These are phyloP conservation scores for Spialia ferax DNA, from an alignment of 2,888 invertebrate genomes.

Conservation along the genomic window DNA sequence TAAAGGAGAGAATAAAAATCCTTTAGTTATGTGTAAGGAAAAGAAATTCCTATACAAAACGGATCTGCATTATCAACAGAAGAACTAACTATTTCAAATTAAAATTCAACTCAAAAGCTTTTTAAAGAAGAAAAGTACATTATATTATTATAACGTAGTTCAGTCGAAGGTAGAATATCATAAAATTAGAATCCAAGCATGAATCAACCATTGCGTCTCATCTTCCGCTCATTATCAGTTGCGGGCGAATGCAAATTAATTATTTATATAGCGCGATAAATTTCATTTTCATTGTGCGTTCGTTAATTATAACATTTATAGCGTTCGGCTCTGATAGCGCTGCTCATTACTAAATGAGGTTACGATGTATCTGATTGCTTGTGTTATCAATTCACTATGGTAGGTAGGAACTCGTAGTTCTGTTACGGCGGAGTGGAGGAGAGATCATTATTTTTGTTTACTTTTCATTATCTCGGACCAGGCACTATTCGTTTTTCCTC, in stretches of 20 bases:
- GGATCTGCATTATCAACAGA: too few relatives aligned
- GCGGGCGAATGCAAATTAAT: slow-evolving; percentile 43
- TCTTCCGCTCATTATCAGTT: slow-evolving; percentile 42
- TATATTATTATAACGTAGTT: too few relatives aligned
- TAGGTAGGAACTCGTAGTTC: not conserved
- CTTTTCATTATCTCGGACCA: not conserved
- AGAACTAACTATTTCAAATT: too few relatives aligned
- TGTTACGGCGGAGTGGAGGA: not conserved
- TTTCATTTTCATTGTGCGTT: slow-evolving; percentile 42
- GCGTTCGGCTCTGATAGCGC: slow-evolving; percentile 15
- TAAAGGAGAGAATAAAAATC: too few relatives aligned
- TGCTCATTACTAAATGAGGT: slow-evolving; percentile 32
- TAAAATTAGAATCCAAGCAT: slow-evolving; percentile 5
- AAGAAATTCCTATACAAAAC: too few relatives aligned
- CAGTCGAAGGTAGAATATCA: not conserved
- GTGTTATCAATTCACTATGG: slow-evolving; percentile 1
- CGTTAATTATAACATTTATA: slow-evolving; percentile 39
- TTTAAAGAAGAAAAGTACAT: too few relatives aligned
- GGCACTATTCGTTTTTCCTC: too few relatives aligned
- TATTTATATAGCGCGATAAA: slow-evolving; percentile 43
- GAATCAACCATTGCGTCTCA: slow-evolving; percentile 44
- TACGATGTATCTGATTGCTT: slow-evolving; percentile 13
- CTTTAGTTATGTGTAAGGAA: too few relatives aligned
- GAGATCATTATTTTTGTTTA: not conserved
- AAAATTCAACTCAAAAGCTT: too few relatives aligned